These are phyloP conservation scores for Callaeas wilsoni DNA, from an alignment of 2,113 vertebrate species.

Conservation along the genomic window DNA sequence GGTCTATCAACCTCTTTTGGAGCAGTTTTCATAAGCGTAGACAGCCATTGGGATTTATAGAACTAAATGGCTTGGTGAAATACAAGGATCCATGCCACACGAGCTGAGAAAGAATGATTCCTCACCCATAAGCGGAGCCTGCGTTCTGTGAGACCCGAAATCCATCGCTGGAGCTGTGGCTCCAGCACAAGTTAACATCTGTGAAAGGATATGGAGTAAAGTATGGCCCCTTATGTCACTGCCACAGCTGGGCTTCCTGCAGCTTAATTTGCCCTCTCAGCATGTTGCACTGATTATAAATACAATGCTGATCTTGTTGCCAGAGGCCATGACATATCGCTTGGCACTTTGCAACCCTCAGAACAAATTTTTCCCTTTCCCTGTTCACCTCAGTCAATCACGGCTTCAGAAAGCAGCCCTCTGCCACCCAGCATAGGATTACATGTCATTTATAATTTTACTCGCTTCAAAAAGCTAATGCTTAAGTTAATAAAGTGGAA, in stretches of 20 bases:
- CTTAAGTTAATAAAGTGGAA: conserved; percentile 66
- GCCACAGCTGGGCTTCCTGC: conserved; percentile 52
- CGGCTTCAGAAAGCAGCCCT: neutral
- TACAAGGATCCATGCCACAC: neutral
- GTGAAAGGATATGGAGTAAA: conserved; percentile 47
- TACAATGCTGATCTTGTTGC: conserved; percentile 17
- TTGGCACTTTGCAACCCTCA: conserved; percentile 14
- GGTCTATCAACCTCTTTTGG: conserved; percentile 25
- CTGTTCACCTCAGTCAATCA: conserved; percentile 44
- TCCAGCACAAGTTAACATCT: conserved; percentile 49
- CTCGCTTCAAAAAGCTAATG: conserved; percentile 54
- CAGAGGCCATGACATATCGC: conserved; percentile 47
- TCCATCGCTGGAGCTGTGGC: neutral
- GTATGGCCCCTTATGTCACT: conserved; percentile 4
- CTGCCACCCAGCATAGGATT: conserved; percentile 42
- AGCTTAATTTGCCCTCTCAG: conserved; percentile 49
- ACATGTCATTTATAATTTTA: conserved; percentile 52
- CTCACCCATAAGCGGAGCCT: neutral
- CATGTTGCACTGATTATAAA: conserved; percentile 51
- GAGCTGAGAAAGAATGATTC: conserved; percentile 49
- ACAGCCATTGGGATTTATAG: conserved; percentile 60
- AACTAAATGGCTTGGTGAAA: conserved; percentile 54
- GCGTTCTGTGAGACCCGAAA: neutral
- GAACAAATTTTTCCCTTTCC: conserved; percentile 51
- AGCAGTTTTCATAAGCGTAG: conserved; percentile 36